Evolutionary conservation across 2,113 vertebrate genomes (phyloP), one percentile per base, ranked within the genome.

Genomic region (Oreotrochilus melanogaster): DNA sequence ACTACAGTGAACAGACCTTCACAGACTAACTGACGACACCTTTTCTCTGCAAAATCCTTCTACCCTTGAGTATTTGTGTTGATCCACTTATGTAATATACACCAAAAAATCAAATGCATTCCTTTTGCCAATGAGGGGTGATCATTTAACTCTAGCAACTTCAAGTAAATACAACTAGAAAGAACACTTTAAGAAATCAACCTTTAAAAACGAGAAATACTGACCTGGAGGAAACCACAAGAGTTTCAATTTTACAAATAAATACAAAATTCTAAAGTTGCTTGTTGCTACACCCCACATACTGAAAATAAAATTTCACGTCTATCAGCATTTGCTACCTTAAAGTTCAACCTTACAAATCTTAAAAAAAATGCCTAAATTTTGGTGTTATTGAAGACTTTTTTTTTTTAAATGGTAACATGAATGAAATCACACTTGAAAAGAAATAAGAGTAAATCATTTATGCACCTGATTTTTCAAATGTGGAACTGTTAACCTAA

Each of bases 331-430:
- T 17, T 48, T 56, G 14, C 12, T 28, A 56, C 19, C 17, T 74
- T 56, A 74, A 84, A 86, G 80, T 15, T 2, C 57, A 78, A 73
- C 18, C 2, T 37, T 8, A 45, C 9, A 45, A 28, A 74, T 18
- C 0, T 1, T 10, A 2, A 22, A 61, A 37, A 25, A 42, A 9
- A 35, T 5, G 1, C 0, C 30, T 37, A 33, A 17, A 30, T 17
- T 28, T 39, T 54, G 22, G 3, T 27, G 5, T 39, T 56, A 57
- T 3, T 22, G 3, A 42, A 23, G 1, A 53, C 2, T 18, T 30
- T 4, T 42, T 51, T 21, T 31, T 37, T 12, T 66, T 14, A 72
- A 47, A 73, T 7, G 25, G 10, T 8, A 43, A 8, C 2, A 30
- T 1, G 0, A 16, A 30, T 33, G 16, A 87, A 73, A 33, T 30